Evolutionary conservation across 2,888 invertebrate species (phyloP), one percentile per base, ranked within the genome.

Genomic region (Lasius fuliginosus): DNA sequence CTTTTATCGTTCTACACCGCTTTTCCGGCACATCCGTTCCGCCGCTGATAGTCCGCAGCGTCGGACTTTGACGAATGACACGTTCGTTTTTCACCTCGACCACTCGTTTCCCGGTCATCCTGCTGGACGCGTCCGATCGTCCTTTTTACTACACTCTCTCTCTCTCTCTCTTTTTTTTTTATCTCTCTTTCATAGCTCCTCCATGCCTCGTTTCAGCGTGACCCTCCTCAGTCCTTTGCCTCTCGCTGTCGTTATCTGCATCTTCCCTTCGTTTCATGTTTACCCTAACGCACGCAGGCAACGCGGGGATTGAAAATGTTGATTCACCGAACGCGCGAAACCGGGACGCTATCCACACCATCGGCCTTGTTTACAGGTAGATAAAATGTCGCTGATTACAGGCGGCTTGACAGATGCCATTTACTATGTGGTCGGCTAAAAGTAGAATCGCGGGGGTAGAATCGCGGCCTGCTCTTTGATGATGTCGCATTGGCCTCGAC

Each of bases 21-120:
- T 76, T 83, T 83, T 71, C 76, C 74, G 46, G 71, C 42, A 18
- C 77, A 46, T 75, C 74, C 75, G 79, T 67, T 71, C 33, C 67
- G 56, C 27, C 69, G 12, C 71, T 42, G 89, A 89, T 89, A 85
- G 69, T 58, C 84, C 49, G n/a, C n/a, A 53, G 64, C 40, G 62
- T 56, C 46, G n/a, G 85, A 83, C 86, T 89, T 86, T 89, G 87
- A 89, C 87, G 86, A 84, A 89, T 86, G 77, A 53, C 87, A 68
- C 49, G 68, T 83, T 64, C 69, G 67, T 85, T 88, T 88, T 64
- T 49, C 64, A 33, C 30, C 64, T 82, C 71, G 56, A 27, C 58
- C 65, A 46, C 71, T 53, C 58, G 62, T 30, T 18, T 15, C 58
- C 62, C 58, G 27, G 46, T 46, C 84, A 67, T 67, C 49, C 68